Evolutionary conservation across 2,888 invertebrate genomes (phyloP).

Genomic region (Shargacucullia verbasci): DNA sequence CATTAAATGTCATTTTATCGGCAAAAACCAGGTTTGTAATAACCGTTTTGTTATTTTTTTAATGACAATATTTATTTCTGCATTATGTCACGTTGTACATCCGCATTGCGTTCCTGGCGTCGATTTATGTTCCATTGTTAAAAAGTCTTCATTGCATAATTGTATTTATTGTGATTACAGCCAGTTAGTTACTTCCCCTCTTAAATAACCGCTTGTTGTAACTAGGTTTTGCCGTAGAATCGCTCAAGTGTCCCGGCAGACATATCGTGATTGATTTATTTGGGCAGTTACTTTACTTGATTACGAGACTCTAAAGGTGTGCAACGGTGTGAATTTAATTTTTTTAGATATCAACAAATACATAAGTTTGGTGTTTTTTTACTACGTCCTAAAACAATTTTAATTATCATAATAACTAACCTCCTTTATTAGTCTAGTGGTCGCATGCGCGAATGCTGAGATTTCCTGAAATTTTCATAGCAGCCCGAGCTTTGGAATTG

Average conservation of each 20-base stretch:
- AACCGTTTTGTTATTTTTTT: slow-evolving; percentile 71
- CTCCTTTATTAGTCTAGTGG: too few species aligned
- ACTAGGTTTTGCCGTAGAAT: slow-evolving; percentile 30
- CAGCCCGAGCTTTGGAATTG: too few species aligned
- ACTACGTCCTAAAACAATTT: too few species aligned
- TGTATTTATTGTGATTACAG: slow-evolving; percentile 46
- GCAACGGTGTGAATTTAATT: slow-evolving; percentile 25
- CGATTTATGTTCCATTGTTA: slow-evolving; percentile 68
- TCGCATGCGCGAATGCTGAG: too few species aligned
- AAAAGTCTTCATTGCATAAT: slow-evolving; percentile 61
- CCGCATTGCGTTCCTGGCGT: slow-evolving; percentile 61
- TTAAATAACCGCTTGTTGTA: slow-evolving; percentile 40
- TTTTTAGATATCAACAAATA: too few species aligned
- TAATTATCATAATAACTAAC: too few species aligned
- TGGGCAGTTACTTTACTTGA: slow-evolving; percentile 12
- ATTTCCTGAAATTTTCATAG: too few species aligned
- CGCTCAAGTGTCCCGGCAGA: slow-evolving; percentile 30
- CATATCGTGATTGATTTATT: slow-evolving; percentile 49
- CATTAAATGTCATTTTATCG: slow-evolving; percentile 83
- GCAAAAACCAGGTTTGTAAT: slow-evolving; percentile 70
- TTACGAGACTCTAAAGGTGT: slow-evolving; percentile 24
- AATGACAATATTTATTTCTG: slow-evolving; percentile 74
- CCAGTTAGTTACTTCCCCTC: slow-evolving; percentile 29
- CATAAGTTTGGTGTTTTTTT: too few species aligned
- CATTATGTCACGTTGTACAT: slow-evolving; percentile 71